Evolutionary conservation across 2,888 invertebrate genomes (phyloP), one percentile per base, ranked within the genome.

Genomic region (Leptodirus hochenwartii): DNA sequence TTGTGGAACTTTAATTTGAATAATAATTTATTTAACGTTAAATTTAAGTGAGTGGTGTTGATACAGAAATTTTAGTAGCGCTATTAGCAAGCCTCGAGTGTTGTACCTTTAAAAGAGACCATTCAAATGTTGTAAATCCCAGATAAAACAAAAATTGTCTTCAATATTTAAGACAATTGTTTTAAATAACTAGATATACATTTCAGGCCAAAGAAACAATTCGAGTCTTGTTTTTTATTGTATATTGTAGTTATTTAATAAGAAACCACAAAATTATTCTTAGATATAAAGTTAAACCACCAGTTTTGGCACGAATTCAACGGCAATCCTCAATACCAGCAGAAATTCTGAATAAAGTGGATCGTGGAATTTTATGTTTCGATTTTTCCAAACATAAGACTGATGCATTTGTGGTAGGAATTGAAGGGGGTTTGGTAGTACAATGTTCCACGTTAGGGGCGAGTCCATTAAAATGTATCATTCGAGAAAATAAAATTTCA

Each of bases 371-470:
- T 8, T 43, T 49, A 8, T 46, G 49, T 33, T 55, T 57, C 37
- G 53, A 54, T 43, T 58, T 59, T 44, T 55, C 56, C 1, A 42
- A 41, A 20, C 47, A 49, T 28, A 33, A 44, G 4, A 43, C 47
- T 1, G 51, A 56, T 27, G 44, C 50, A 29, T 57, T 59, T 41
- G 38, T 57, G 3, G 50, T 55, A n/a, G 57, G 50, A 1, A 44
- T 50, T 20, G 58, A 58, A 39, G 56, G 56, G 5, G 58, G 58
- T 14, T 37, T 52, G 15, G 38, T 58, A 2, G 46, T 53, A 3
- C 49, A 51, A 28, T 57, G 57, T 36, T 54, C 57, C 4, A 38
- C 48, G n/a, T 34, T 54, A 6, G 51, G 53, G 10, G 43, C 50
- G 1, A 49, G 43, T 15, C 38, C 42, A 36, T 28, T 53, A 6